Evolutionary conservation across 2,888 invertebrate genomes (phyloP).

Genomic region (Himalopsyche japonica): DNA sequence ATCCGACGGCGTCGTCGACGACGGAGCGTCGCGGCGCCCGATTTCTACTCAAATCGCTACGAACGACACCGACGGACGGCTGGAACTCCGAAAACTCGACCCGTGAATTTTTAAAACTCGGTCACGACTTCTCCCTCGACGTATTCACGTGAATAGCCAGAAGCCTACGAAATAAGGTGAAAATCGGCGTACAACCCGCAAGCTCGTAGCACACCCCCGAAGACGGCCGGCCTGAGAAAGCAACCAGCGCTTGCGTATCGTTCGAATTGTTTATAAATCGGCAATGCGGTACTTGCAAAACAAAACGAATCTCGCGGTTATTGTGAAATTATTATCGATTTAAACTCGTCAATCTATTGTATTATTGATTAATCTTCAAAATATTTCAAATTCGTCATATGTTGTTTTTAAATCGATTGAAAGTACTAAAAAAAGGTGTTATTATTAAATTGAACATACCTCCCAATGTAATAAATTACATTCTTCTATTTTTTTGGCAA

Average conservation of each 20-base stretch:
- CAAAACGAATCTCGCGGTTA: neutral
- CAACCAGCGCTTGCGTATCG: neutral
- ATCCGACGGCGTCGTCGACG: slow-evolving; percentile 47
- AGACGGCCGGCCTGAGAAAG: neutral
- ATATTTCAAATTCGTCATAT: neutral
- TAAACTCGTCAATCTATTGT: neutral
- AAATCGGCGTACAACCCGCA: neutral
- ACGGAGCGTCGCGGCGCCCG: slow-evolving; percentile 40
- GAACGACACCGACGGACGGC: slow-evolving; percentile 37
- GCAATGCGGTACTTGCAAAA: neutral
- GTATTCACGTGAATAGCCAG: neutral
- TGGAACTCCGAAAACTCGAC: slow-evolving; percentile 17
- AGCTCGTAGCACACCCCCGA: neutral
- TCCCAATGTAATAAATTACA: too few species aligned
- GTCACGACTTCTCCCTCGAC: neutral
- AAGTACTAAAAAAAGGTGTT: too few species aligned
- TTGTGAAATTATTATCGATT: neutral
- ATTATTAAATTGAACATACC: too few species aligned
- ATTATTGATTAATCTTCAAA: neutral
- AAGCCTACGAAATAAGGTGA: neutral
- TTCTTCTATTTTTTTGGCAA: too few species aligned
- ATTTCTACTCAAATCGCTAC: slow-evolving; percentile 40
- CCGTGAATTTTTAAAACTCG: neutral
- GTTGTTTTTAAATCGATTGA: neutral
- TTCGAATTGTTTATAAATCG: neutral